phyloP scores from a whole-genome alignment of 2,888 invertebrate genomes.

The Sarcophaga subvicina region DNA sequence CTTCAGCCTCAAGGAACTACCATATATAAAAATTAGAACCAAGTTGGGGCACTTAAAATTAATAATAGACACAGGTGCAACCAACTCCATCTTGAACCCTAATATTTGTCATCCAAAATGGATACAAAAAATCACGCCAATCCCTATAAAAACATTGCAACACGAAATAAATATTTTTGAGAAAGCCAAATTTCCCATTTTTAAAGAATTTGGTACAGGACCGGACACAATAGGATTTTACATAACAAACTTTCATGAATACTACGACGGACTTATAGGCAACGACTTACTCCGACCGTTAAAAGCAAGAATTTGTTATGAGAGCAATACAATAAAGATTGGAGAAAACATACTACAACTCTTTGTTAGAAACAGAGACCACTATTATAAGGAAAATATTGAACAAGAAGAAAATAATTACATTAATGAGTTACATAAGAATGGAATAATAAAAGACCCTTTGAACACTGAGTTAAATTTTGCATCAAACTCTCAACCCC shows the following conservation, averaged over 20 bases:
- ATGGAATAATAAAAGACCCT: too few species aligned
- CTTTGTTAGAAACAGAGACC: constrained; percentile 35
- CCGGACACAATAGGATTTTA: constrained; percentile 24
- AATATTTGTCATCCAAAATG: neutral
- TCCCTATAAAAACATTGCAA: too few species aligned
- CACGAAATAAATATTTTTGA: too few species aligned
- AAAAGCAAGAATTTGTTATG: constrained; percentile 38
- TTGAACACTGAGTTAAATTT: too few species aligned
- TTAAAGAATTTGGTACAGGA: constrained; percentile 29
- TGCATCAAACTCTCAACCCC: neutral
- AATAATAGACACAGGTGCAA: constrained; percentile 61
- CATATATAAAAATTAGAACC: too few species aligned
- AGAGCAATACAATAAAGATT: constrained; percentile 27
- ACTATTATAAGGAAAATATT: constrained; percentile 5
- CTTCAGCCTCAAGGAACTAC: too few species aligned
- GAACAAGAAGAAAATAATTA: neutral
- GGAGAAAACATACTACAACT: constrained; percentile 27
- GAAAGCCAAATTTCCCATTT: too few species aligned
- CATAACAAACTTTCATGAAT: constrained; percentile 48
- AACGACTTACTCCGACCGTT: constrained; percentile 52
- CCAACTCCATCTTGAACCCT: constrained; percentile 53
- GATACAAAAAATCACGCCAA: too few species aligned
- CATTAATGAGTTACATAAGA: too few species aligned
- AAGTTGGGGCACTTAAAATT: constrained; percentile 52
- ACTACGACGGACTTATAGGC: constrained; percentile 58